These are phyloP conservation scores for Pseudotriccus pelzelni DNA, from an alignment of 2,797 vertebrate species.

Conservation along the genomic window DNA sequence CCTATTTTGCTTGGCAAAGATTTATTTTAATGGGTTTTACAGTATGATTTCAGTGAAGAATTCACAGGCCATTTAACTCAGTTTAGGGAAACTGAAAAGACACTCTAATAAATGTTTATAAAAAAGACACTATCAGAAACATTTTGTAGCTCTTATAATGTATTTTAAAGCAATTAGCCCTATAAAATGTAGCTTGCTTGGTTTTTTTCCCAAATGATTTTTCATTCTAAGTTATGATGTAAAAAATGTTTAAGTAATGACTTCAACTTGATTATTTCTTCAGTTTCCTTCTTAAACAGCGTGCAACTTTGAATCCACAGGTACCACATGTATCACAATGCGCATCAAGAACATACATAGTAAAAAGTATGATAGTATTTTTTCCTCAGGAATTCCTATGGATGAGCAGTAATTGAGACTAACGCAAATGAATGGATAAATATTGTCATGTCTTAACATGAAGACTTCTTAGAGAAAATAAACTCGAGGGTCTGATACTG, in stretches of 20 bases:
- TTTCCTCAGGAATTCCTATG: background rate
- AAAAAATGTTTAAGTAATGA: background rate
- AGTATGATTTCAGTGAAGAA: background rate
- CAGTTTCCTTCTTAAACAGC: background rate
- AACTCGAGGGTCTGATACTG: background rate
- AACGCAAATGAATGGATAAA: background rate
- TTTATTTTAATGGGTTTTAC: background rate
- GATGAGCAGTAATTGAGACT: background rate
- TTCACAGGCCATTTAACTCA: background rate
- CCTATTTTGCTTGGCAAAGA: background rate
- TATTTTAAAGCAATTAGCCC: background rate
- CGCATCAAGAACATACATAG: background rate
- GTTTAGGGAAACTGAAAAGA: background rate
- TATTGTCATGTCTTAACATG: background rate
- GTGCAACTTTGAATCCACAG: constrained; percentile 39
- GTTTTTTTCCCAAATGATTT: background rate
- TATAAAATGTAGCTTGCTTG: background rate
- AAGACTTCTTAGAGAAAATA: background rate
- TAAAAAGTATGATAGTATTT: accelerated
- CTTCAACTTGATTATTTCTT: background rate
- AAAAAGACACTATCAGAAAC: background rate
- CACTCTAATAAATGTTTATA: background rate
- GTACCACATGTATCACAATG: background rate
- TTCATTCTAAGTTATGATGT: background rate
- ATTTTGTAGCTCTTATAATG: background rate